phyloP scores from a whole-genome alignment of 2,888 invertebrate species.

The Acleris holmiana region DNA sequence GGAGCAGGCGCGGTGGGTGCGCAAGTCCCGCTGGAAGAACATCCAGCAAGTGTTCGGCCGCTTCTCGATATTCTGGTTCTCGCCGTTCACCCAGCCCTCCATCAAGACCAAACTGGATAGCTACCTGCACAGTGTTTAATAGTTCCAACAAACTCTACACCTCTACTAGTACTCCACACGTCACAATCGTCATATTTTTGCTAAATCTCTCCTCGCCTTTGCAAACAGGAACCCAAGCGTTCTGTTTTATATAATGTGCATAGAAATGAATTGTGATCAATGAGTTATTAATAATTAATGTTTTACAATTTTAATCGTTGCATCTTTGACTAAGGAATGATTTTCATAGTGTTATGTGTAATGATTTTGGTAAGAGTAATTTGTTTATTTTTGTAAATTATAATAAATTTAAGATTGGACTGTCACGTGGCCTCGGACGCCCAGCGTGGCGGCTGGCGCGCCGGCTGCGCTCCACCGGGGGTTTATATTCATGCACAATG shows the following conservation, averaged over 20 bases:
- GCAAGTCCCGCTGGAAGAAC: slow-evolving; percentile 96
- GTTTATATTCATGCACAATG: slow-evolving; percentile 16
- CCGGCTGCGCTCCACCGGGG: background rate
- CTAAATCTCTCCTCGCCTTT: slow-evolving; percentile 16
- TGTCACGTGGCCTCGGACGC: background rate
- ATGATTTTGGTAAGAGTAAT: slow-evolving; percentile 29
- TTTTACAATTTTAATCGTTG: slow-evolving; percentile 26
- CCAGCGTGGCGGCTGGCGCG: background rate
- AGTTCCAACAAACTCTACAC: slow-evolving; percentile 5
- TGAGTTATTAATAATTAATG: slow-evolving; percentile 8
- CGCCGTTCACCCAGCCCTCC: slow-evolving; percentile 94
- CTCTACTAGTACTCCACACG: slow-evolving; percentile 5
- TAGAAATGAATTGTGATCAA: slow-evolving; percentile 6
- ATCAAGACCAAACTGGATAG: slow-evolving; percentile 91
- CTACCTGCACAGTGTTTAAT: slow-evolving; percentile 92
- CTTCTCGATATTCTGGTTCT: slow-evolving; percentile 97
- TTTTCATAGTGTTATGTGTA: slow-evolving; percentile 29
- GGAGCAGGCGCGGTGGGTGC: slow-evolving; percentile 96
- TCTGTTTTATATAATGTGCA: slow-evolving; percentile 3
- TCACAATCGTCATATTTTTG: slow-evolving; percentile 25
- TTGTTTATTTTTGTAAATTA: slow-evolving; percentile 18
- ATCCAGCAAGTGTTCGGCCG: slow-evolving; percentile 98
- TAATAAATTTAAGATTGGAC: background rate
- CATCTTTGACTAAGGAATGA: slow-evolving; percentile 34
- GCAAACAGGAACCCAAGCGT: background rate